Base-by-base conservation (phyloP, 2,113 vertebrate species). In the Notechis scutatus region DNA sequence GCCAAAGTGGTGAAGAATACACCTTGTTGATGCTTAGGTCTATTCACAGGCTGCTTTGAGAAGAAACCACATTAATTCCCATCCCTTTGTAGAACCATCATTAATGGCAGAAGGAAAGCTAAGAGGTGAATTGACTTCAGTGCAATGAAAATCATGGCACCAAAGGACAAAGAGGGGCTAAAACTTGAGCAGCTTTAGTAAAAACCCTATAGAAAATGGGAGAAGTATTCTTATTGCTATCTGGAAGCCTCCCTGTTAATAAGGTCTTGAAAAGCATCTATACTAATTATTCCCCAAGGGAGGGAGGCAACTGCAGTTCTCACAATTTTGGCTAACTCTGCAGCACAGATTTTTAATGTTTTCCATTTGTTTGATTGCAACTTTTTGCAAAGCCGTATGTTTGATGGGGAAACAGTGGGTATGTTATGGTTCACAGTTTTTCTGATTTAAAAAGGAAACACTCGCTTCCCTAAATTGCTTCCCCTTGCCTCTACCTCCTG, bases 301-400 rank as follows among this genome's bases (percentile, higher is more conserved):
- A 2, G 90, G 92, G 81, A 81, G 95, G 94, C 96, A 96, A 96
- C 94, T 94, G 96, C 92, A 92, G 85, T 81, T 94, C 90, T 50
- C 21, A 59, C 69, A 74, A 1, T 96, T 95, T 94, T 96, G 97
- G 96, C 96, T 95, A 93, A 95, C 91, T 96, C 93, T 2, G 1
- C 93, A 93, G 95, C 95, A 96, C 96, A 96, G 97, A 94, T 97
- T 96, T 96, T 88, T 94, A 93, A 96, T 96, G 95, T 94, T 95
- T 96, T 96, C 92, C 93, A 90, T 95, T 96, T 95, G 93, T 96
- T 94, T 95, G 91, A 94, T 85, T 93, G 91, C 89, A 50, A 87
- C 94, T 95, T 96, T 92, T 96, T 93, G 93, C 69, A 91, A 97
- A 96, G 95, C 95, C 96, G 96, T 96, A 93, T 96, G 96, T 94